Evolutionary conservation across 2,113 vertebrate species (phyloP).

Genomic region (Psophia crepitans): DNA sequence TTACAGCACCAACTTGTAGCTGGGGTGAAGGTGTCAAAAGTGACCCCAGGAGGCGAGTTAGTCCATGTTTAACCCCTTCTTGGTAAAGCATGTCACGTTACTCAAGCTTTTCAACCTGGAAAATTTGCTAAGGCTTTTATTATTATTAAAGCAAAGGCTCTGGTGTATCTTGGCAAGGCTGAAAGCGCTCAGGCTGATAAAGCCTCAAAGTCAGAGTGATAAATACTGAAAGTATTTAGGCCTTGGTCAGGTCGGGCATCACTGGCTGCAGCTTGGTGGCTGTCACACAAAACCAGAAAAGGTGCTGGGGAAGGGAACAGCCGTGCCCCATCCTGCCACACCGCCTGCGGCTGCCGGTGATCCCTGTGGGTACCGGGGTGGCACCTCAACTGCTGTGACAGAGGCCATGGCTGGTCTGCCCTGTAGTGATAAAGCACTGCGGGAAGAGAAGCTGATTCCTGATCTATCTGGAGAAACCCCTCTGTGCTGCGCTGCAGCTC

Average conservation of each 20-base stretch:
- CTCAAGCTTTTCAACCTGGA: background rate
- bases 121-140: background rate
- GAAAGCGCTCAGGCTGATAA: background rate
- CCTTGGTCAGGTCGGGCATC: background rate
- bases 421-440: background rate
- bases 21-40: background rate
- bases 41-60: background rate
- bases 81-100: background rate
- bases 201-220: background rate
- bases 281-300: background rate
- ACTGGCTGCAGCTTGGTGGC: background rate
- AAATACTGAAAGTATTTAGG: background rate
- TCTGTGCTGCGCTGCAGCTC: background rate
- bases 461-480: background rate
- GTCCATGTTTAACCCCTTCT: background rate
- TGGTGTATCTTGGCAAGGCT: background rate
- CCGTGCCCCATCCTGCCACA: background rate
- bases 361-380: background rate
- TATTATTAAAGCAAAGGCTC: background rate
- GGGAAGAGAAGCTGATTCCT: too few species aligned
- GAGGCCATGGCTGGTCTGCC: background rate
- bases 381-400: rapidly evolving
- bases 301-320: background rate
- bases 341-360: rapidly evolving
- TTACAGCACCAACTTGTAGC: background rate